These are phyloP conservation scores for Disparrhopalites patrizii DNA, from an alignment of 2,888 invertebrate genomes.

Conservation along the genomic window DNA sequence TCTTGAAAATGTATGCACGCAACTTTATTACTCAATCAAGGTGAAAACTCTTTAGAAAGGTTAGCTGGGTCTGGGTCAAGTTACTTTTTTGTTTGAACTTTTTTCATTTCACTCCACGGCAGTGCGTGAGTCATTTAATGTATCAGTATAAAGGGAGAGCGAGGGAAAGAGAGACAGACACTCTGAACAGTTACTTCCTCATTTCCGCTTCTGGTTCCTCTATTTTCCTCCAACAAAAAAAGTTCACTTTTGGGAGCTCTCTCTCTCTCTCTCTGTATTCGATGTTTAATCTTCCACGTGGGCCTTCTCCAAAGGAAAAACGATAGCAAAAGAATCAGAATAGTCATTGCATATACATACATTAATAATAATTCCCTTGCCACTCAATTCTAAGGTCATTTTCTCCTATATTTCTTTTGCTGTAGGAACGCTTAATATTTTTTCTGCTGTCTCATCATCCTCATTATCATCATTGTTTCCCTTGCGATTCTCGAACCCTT, in stretches of 20 bases:
- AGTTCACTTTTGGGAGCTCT: no score
- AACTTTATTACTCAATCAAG: conserved; percentile 23
- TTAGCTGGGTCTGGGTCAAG: conserved; percentile 26
- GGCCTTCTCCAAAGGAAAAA: no score
- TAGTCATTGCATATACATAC: no score
- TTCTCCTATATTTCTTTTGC: no score
- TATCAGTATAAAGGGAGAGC: not conserved
- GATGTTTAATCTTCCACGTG: not conserved
- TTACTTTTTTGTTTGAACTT: not conserved
- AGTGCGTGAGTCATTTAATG: not conserved
- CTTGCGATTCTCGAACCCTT: no score
- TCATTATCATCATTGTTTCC: no score
- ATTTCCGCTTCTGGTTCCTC: conserved; percentile 12
- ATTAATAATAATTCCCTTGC: not conserved
- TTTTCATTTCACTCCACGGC: not conserved
- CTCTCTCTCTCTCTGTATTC: not conserved
- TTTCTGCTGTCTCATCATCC: conserved; percentile 1
- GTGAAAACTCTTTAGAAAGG: conserved; percentile 14
- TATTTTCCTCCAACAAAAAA: not conserved
- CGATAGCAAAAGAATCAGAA: no score
- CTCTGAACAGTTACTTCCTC: conserved; percentile 1
- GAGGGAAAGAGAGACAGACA: no score
- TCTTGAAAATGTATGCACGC: conserved; percentile 6
- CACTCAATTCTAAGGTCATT: not conserved
- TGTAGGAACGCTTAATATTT: not conserved